phyloP scores from a whole-genome alignment of 2,113 vertebrate species.

The Gobius niger region DNA sequence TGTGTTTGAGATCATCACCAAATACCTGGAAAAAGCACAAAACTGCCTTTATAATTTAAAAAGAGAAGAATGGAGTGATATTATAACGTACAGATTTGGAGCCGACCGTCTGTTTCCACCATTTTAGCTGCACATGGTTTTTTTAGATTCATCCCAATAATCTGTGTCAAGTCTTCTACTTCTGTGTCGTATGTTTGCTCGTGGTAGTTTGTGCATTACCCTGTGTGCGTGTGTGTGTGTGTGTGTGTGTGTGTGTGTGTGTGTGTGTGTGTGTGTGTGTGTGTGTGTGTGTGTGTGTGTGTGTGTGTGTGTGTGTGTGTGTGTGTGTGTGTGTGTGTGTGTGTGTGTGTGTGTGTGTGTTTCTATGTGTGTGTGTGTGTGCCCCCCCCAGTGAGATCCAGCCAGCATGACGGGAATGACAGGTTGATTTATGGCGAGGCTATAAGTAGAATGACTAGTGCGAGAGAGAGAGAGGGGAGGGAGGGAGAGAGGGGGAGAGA shows the following conservation, averaged over 20 bases:
- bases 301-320: conserved; percentile 20
- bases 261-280: conserved; percentile 38
- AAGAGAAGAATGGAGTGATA: no score
- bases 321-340: conserved; percentile 16
- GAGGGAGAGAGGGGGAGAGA: not conserved
- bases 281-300: conserved; percentile 21
- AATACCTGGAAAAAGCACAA: no score
- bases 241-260: conserved; percentile 13
- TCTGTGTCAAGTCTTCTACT: not conserved
- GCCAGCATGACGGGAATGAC: conserved; percentile 77
- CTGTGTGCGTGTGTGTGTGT: conserved; percentile 17
- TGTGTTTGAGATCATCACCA: no score
- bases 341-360: conserved; percentile 21
- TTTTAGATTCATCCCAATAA: no score
- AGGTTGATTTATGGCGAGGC: conserved; percentile 77
- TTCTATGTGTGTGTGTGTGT: no score
- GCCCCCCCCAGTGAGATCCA: conserved; percentile 71
- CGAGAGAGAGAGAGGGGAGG: conserved; percentile 14
- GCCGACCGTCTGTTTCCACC: no score
- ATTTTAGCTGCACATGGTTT: no score
- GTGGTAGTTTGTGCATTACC: conserved; percentile 39
- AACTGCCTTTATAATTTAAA: no score
- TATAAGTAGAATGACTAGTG: conserved; percentile 77
- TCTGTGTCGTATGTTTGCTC: conserved; percentile 21
- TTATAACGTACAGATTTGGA: no score